Percentiles rank a stretch among this genome's conserved stretches.
These are phyloP conservation scores for Teleiodes luculella DNA, from an alignment of 2,888 invertebrate species.

Conservation along the genomic window DNA sequence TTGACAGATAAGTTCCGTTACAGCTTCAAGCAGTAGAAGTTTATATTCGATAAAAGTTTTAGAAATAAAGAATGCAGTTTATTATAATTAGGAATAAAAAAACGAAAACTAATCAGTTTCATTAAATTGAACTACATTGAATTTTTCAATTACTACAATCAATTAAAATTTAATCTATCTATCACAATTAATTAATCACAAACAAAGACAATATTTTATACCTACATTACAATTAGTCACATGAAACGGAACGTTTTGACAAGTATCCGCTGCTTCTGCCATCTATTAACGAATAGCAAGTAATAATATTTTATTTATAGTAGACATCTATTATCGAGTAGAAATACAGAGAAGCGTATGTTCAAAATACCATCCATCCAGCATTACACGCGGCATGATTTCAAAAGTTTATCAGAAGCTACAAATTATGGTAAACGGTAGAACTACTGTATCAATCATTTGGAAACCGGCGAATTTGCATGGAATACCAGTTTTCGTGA, in stretches of 20 bases:
- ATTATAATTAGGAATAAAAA: no score
- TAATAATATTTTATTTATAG: not conserved
- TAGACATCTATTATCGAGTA: conserved; percentile 8
- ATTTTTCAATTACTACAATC: no score
- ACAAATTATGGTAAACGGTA: conserved; percentile 26
- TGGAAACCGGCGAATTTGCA: conserved; percentile 38
- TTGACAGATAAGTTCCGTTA: conserved; percentile 19
- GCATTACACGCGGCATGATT: not conserved
- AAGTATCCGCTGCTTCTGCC: not conserved
- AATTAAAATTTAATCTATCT: no score
- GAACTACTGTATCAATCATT: conserved; percentile 26
- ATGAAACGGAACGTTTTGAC: not conserved
- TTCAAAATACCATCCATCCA: not conserved
- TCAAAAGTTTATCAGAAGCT: conserved; percentile 13
- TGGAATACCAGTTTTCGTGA: conserved; percentile 41
- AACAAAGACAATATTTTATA: no score
- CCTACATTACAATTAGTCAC: no score
- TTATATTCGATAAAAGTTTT: not conserved
- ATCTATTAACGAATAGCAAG: conserved; percentile 14
- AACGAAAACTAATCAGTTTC: no score
- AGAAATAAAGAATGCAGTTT: no score
- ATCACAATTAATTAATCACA: no score
- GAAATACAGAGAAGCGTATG: conserved; percentile 2
- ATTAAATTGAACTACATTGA: no score
- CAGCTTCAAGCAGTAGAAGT: no score